A percentile compares a stretch with the other conserved stretches of the same genome.
These are phyloP conservation scores for Eumeta japonica DNA, from an alignment of 1,140 invertebrate species.

Conservation along the genomic window DNA sequence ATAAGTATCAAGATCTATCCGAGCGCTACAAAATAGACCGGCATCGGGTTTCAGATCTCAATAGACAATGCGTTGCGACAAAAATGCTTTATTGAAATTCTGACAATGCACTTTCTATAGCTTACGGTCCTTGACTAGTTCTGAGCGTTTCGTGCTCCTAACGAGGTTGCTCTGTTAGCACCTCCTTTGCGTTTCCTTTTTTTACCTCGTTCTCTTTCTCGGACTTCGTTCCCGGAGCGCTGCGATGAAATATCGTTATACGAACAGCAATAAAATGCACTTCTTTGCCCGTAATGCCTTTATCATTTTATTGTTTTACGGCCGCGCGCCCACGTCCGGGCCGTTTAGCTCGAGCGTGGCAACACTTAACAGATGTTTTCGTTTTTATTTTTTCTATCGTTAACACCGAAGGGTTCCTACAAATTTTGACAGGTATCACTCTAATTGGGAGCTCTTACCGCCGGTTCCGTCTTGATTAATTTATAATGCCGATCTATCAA, in stretches of 20 bases:
- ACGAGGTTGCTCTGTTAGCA: slow-evolving; percentile 28
- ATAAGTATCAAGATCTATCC: no score
- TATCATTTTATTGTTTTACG: slow-evolving; percentile 46
- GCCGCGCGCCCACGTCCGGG: slow-evolving; percentile 9
- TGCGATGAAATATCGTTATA: slow-evolving; percentile 49
- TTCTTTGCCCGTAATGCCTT: slow-evolving; percentile 35
- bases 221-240: slow-evolving; percentile 17
- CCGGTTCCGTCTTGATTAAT: no score
- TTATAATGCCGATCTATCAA: no score
- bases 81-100: slow-evolving; percentile 31
- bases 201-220: neutral
- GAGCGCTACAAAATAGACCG: no score
- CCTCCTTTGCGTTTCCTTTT: no score
- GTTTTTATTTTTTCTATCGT: no score
- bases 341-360: neutral
- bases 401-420: no score
- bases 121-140: slow-evolving; percentile 37
- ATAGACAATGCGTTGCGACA: slow-evolving; percentile 40
- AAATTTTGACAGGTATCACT: no score
- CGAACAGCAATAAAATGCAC: slow-evolving; percentile 33
- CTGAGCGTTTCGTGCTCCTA: slow-evolving; percentile 20
- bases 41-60: no score
- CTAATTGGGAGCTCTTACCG: no score
- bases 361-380: no score
- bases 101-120: slow-evolving; percentile 31